Conservation (phyloP, 2,888 invertebrate species). For the Sclerodermus sp. region DNA sequence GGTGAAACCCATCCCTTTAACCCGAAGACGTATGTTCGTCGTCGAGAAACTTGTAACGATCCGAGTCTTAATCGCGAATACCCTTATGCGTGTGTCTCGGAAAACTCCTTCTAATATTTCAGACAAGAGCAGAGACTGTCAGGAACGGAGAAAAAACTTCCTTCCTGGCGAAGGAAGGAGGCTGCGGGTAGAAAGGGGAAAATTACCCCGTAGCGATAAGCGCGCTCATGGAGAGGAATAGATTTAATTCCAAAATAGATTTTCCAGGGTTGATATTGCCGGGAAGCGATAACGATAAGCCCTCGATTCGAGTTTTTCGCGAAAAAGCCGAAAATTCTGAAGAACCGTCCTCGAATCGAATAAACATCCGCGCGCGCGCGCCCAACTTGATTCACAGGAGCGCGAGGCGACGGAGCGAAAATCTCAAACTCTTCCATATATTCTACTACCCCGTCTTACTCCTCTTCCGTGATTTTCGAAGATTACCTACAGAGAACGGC, state of each 20-base stretch:
- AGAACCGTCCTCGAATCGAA: slow-evolving; percentile 32
- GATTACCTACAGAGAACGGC: too few relatives aligned
- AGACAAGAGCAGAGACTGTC: too few relatives aligned
- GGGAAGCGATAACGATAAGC: slow-evolving; percentile 30
- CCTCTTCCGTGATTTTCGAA: neutral
- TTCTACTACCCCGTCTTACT: neutral
- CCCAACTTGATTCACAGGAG: neutral
- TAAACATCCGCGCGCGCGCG: slow-evolving; percentile 26
- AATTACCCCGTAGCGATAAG: neutral
- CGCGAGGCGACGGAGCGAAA: slow-evolving; percentile 32
- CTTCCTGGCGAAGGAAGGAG: too few relatives aligned
- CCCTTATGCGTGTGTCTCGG: too few relatives aligned
- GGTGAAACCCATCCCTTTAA: slow-evolving; percentile 33
- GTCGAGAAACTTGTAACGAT: too few relatives aligned
- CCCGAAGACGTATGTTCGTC: too few relatives aligned
- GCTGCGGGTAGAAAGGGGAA: neutral
- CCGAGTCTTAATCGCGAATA: too few relatives aligned
- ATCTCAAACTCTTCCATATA: slow-evolving; percentile 8
- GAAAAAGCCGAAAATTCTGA: slow-evolving; percentile 28
- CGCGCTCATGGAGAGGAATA: slow-evolving; percentile 29
- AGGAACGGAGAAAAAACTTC: too few relatives aligned
- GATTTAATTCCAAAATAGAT: slow-evolving; percentile 42
- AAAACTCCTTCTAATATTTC: too few relatives aligned
- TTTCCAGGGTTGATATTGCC: slow-evolving; percentile 16
- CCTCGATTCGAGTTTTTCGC: slow-evolving; percentile 21